Base-by-base conservation (phyloP, 1,140 invertebrate species). In the Drosophila subobscura region DNA sequence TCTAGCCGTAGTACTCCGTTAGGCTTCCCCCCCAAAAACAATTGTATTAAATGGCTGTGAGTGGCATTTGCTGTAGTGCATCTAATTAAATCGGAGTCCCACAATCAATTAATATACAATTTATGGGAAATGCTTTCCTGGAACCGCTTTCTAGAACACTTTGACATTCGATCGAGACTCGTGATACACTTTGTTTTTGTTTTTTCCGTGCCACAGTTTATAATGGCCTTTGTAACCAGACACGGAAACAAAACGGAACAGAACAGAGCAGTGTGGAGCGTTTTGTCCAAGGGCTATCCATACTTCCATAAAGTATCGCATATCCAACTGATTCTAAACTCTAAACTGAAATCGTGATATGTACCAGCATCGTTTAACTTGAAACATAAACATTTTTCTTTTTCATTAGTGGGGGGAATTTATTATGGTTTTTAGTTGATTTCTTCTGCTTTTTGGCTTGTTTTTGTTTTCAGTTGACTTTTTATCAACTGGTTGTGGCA, bases 11-110 rank as follows among this genome's bases (percentile, higher is more conserved):
- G 10, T 42, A 27, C 22, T 46, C n/a, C 20, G 29, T 10, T 60
- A 22, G 5, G 3, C 6, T 20, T 23, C 33, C 45, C 57, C 45
- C 27, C 5, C 40, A 8, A 51, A 14, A 51, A 14, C 45, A 8
- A 52, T 44, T 5, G 4, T 63, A 33, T 20, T n/a, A 45, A 73
- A 52, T 57, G 57, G 25, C 45, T 45, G 5, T 41, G 22, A 80
- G 78, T 81, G 78, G 56, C 33, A 68, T 81, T 67, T 12, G 57
- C 55, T 83, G 78, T 83, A 53, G 56, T 57, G 78, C 78, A 77
- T 81, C 37, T 66, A 77, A 80, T 80, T 77, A 80, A 44, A 29
- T 60, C 14, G 29, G 7, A 25, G 16, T 20, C 16, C 16, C 16
- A 44, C 64, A 12, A 37, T 12, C 33, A 27, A 16, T 14, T n/a